A percentile compares a stretch with the other conserved stretches of the same genome.
Conservation (phyloP, 2,888 invertebrate species). For the Polietes domitor region DNA sequence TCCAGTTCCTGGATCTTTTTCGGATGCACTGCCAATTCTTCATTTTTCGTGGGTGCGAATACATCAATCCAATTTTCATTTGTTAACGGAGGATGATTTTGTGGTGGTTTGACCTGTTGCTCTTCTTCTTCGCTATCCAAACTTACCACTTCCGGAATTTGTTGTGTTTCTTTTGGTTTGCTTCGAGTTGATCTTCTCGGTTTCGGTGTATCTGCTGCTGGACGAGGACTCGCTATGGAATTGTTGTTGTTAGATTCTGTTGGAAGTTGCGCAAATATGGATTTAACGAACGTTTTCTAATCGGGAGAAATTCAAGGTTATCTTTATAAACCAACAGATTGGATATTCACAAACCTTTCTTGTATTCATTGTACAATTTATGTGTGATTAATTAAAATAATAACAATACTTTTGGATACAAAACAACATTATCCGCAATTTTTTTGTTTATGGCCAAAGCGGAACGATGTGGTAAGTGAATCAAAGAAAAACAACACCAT, state of each 20-base stretch:
- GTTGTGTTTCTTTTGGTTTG: conserved; percentile 18
- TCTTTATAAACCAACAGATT: not conserved
- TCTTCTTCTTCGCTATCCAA: conserved; percentile 56
- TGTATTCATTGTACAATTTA: not conserved
- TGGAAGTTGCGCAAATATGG: conserved; percentile 72
- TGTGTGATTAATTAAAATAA: not conserved
- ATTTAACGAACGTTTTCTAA: conserved; percentile 74
- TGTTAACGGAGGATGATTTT: not conserved
- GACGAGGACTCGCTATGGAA: conserved; percentile 36
- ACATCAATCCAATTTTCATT: conserved; percentile 83
- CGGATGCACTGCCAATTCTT: conserved; percentile 87
- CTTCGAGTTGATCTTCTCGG: conserved; percentile 28
- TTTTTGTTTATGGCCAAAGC: not conserved
- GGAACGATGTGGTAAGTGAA: not conserved
- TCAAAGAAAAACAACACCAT: not conserved
- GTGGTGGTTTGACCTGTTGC: not conserved
- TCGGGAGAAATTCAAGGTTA: not conserved
- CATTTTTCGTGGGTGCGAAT: conserved; percentile 83
- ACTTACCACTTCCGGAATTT: conserved; percentile 38
- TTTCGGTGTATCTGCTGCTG: conserved; percentile 61
- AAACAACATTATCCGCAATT: not conserved
- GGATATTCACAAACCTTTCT: conserved; percentile 7
- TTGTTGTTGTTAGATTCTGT: conserved; percentile 38
- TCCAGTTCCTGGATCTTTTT: conserved; percentile 89
- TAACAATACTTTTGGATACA: not conserved